Percentiles rank a stretch among this genome's conserved stretches.
Evolutionary conservation across 2,797 vertebrate species (phyloP).

Genomic region (Chromobotia macracanthus): DNA sequence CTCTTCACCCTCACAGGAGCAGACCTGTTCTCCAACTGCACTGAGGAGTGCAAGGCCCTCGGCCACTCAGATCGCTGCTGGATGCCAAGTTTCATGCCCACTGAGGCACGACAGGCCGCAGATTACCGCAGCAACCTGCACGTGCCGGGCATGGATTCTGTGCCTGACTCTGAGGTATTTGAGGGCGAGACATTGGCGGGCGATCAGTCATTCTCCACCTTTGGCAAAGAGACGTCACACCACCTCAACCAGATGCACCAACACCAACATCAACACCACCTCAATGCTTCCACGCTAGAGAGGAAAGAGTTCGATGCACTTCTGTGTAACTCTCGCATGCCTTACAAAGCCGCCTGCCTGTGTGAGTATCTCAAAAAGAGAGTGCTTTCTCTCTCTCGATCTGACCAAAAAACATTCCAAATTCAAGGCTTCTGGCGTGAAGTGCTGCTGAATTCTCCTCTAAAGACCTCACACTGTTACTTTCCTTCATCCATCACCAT

Average conservation of each 20-base stretch:
- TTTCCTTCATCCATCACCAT: constrained; percentile 39
- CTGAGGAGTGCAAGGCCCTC: constrained; percentile 89
- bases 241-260: constrained; percentile 53
- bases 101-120: constrained; percentile 85
- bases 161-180: constrained; percentile 89
- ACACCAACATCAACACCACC: constrained; percentile 55
- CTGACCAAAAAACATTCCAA: constrained; percentile 54
- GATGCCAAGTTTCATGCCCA: constrained; percentile 89
- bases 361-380: constrained; percentile 85
- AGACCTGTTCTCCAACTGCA: constrained; percentile 91
- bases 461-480: constrained; percentile 16
- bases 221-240: constrained; percentile 87
- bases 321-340: constrained; percentile 89
- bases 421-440: constrained; percentile 57
- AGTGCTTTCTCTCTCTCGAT: constrained; percentile 47
- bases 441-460: constrained; percentile 56
- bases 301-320: constrained; percentile 92
- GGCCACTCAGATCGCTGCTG: constrained; percentile 90
- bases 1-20: constrained; percentile 73
- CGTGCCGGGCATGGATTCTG: constrained; percentile 88
- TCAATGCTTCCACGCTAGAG: constrained; percentile 80
- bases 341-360: constrained; percentile 93
- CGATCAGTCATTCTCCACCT: constrained; percentile 90
- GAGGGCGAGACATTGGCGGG: constrained; percentile 84
- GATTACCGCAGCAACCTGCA: constrained; percentile 91